phyloP scores from a whole-genome alignment of 2,888 invertebrate genomes.

The Hydroisotoma schaefferi region DNA sequence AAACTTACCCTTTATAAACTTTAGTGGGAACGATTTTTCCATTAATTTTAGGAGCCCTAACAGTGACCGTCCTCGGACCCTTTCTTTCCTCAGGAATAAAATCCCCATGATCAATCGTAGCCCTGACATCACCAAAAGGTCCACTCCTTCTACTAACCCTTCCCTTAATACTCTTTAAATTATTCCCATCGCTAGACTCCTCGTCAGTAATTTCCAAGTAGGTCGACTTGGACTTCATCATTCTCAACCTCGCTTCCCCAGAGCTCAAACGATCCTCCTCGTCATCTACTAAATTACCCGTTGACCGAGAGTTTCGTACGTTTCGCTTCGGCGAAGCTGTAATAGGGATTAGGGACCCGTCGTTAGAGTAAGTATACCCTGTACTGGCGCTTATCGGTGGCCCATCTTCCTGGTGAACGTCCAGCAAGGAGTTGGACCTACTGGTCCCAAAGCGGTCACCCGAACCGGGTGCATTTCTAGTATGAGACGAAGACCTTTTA shows the following conservation, averaged over 20 bases:
- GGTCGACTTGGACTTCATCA: conserved; percentile 13
- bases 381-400: neutral
- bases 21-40: conserved; percentile 37
- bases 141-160: neutral
- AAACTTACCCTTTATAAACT: conserved; percentile 43
- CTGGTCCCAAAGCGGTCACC: neutral
- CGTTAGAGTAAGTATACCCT: neutral
- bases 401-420: conserved; percentile 1
- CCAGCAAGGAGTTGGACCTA: neutral
- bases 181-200: neutral
- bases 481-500: neutral
- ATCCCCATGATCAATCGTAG: neutral
- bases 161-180: neutral
- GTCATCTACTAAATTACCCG: conserved; percentile 28
- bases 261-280: conserved; percentile 12
- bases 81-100: conserved; percentile 19
- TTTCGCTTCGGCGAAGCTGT: neutral
- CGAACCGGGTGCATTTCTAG: neutral
- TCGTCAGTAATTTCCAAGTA: conserved; percentile 32
- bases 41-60: conserved; percentile 20
- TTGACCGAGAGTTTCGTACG: conserved; percentile 26
- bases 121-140: conserved; percentile 9
- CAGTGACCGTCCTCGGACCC: conserved; percentile 9
- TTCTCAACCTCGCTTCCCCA: too few species aligned
- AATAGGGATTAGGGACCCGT: neutral